Evolutionary conservation across 1,140 invertebrate species (phyloP).

Genomic region (Sarcophaga bullata): DNA sequence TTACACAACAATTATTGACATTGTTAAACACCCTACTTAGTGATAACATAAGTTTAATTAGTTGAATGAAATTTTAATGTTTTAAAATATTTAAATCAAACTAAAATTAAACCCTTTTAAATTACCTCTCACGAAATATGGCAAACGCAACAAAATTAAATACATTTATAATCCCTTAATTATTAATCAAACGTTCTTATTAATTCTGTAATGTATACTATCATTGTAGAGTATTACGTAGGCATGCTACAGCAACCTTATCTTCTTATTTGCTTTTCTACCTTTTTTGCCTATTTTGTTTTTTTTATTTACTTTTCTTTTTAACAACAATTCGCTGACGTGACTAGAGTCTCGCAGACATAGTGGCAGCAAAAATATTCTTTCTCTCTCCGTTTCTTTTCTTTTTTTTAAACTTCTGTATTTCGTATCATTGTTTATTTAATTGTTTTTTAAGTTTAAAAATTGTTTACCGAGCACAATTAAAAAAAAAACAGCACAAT

Average conservation of each 20-base stretch:
- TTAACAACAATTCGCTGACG: conserved; percentile 26
- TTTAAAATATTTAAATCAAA: too few relatives aligned
- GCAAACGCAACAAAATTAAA: too few relatives aligned
- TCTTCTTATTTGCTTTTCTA: neutral
- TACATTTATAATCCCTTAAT: too few relatives aligned
- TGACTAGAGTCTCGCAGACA: conserved; percentile 32
- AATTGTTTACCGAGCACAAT: conserved; percentile 11
- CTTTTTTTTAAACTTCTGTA: neutral
- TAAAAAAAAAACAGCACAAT: too few relatives aligned
- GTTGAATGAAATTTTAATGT: too few relatives aligned
- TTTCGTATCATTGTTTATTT: neutral
- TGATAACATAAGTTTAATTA: too few relatives aligned
- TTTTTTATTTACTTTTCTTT: neutral
- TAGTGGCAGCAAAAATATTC: conserved; percentile 9
- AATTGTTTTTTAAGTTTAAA: neutral
- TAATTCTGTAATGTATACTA: too few relatives aligned
- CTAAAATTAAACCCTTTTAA: too few relatives aligned
- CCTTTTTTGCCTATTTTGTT: neutral
- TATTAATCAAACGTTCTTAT: too few relatives aligned
- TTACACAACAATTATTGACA: neutral
- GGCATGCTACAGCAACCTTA: neutral
- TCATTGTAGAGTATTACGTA: neutral
- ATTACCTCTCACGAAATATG: too few relatives aligned
- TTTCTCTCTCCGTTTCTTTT: conserved; percentile 2
- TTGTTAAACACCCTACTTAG: too few relatives aligned